Conservation (phyloP, 2,113 vertebrate genomes). For the Chauna torquata region DNA sequence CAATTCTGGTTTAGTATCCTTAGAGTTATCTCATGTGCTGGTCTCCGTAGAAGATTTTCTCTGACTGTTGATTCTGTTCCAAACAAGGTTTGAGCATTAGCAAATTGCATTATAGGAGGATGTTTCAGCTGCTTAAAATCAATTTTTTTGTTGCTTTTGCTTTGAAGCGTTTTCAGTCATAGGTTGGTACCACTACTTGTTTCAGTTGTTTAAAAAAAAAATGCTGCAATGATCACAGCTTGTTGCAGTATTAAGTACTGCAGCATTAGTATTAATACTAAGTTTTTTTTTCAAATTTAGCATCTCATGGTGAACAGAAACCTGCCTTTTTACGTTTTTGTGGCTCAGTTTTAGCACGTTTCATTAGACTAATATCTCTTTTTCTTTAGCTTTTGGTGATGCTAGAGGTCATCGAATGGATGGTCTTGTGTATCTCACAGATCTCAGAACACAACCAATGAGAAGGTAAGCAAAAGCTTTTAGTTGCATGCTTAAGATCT, state of each 20-base stretch:
- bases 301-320: background rate
- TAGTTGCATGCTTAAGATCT: background rate
- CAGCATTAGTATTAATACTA: background rate
- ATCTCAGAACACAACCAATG: slow-evolving; percentile 74
- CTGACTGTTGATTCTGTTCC: background rate
- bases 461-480: slow-evolving; percentile 67
- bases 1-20: background rate
- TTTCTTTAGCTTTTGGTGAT: slow-evolving; percentile 70
- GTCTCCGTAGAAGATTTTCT: background rate
- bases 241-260: background rate
- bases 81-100: background rate
- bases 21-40: background rate
- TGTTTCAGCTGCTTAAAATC: background rate
- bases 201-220: background rate
- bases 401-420: slow-evolving; percentile 75
- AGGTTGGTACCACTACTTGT: background rate
- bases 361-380: background rate
- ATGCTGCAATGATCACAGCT: background rate
- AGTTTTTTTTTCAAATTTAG: background rate
- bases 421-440: slow-evolving; percentile 70
- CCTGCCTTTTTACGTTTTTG: background rate
- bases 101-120: background rate
- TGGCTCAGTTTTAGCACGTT: background rate
- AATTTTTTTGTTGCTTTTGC: background rate
- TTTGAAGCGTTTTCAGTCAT: background rate